These are phyloP conservation scores for Porites divaricata DNA, from an alignment of 92 coral and sea anemone species.

Conservation along the genomic window DNA sequence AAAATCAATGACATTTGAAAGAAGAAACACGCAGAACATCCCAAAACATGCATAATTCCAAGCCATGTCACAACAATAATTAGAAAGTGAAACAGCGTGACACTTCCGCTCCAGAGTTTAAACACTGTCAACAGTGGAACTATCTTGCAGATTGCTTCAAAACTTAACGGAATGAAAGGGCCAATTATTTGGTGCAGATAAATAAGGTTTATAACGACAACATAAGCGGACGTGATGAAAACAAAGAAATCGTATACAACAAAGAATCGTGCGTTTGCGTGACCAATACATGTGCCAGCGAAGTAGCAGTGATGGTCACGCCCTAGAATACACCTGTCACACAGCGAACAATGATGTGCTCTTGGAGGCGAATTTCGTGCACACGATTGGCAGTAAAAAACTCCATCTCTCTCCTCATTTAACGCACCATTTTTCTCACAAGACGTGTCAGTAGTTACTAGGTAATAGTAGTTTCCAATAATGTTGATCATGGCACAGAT, in stretches of 20 bases:
- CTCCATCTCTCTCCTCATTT: constrained; percentile 61
- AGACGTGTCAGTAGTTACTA: constrained; percentile 70
- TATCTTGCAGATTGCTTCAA: constrained; percentile 72
- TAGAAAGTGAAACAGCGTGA: constrained; percentile 59
- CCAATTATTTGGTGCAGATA: constrained; percentile 63
- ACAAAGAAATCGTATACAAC: constrained; percentile 70
- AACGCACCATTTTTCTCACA: constrained; percentile 34
- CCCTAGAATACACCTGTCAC: constrained; percentile 74
- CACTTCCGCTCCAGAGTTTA: constrained; percentile 76
- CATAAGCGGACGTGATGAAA: constrained; percentile 52
- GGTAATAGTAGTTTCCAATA: constrained; percentile 68
- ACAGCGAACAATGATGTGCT: constrained; percentile 82
- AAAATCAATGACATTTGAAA: constrained; percentile 75
- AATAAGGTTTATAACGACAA: constrained; percentile 60
- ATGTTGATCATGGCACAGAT: constrained; percentile 63
- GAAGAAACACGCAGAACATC: constrained; percentile 57
- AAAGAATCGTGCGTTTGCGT: constrained; percentile 73
- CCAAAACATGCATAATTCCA: constrained; percentile 67
- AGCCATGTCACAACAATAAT: constrained; percentile 85
- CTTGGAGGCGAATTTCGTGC: constrained; percentile 87
- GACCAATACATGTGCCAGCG: constrained; percentile 80
- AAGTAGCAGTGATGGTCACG: constrained; percentile 89
- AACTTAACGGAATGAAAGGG: constrained; percentile 73
- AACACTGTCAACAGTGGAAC: constrained; percentile 75
- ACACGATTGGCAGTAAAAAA: constrained; percentile 82